A percentile compares a stretch with the other conserved stretches of the same genome.
Evolutionary conservation across 2,797 vertebrate species (phyloP).

Genomic region (Gobio occitaniae): DNA sequence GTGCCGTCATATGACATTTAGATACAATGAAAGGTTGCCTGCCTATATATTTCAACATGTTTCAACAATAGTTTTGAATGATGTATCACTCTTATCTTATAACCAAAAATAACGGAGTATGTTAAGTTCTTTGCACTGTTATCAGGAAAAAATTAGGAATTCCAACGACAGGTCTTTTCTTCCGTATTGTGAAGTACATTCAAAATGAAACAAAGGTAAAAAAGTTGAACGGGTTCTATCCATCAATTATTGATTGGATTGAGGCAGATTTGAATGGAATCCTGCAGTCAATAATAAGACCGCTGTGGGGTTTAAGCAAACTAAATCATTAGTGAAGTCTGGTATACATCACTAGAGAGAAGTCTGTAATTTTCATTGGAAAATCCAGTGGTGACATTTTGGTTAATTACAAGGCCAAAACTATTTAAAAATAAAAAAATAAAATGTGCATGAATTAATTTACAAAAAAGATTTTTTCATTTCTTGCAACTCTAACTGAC

Average conservation of each 20-base stretch:
- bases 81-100: no score
- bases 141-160: no score
- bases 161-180: no score
- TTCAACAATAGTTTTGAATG: no score
- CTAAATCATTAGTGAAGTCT: not conserved
- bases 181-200: no score
- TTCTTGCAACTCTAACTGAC: no score
- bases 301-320: not conserved
- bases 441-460: not conserved
- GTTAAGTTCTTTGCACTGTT: no score
- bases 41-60: no score
- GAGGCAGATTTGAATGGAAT: not conserved
- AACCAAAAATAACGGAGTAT: no score
- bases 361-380: not conserved
- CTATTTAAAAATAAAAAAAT: not conserved
- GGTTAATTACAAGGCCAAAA: not conserved
- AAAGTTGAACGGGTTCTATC: not conserved
- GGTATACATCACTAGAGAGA: not conserved
- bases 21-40: no score
- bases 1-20: no score
- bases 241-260: not conserved
- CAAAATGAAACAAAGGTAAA: no score
- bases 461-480: not conserved
- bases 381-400: not conserved
- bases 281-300: not conserved